Base-by-base conservation (phyloP, 2,113 vertebrate genomes). In the Cryptotis parvus region DNA sequence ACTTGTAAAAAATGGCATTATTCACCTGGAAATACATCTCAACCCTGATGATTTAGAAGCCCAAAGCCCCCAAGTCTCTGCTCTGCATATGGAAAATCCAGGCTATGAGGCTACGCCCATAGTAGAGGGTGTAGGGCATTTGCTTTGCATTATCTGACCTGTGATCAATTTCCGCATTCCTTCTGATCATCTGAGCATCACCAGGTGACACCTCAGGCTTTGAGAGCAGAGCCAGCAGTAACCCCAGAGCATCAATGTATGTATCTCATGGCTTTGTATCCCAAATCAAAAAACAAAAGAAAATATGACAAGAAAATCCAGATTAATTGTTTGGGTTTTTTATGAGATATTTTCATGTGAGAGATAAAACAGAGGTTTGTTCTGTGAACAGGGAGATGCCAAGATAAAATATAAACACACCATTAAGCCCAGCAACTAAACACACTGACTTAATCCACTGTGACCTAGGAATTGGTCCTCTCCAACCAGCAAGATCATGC, bases 321-420 rank as follows among this genome's bases (percentile, higher is more conserved):
- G 29, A 66, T 31, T 29, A 37, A 49, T 66, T 70, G 24, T 61
- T 65, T 78, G 20, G 11, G 4, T 39, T n/a, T 0, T 80, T 81
- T 88, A 24, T 66, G 66, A 29, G 63, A 39, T 39, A 69, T 75
- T 91, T 86, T 81, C 81, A 80, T n/a, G 9, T 35, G 22, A 90
- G 27, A 63, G 11, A 87, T 27, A 88, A 81, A 70, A 49, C 27
- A 68, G 18, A 72, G 45, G 45, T 12, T 58, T 77, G 0, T 81
- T 90, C 81, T 72, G 16, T n/a, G 14, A 3, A 35, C 35, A 31
- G 31, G 12, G 82, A 90, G 29, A 84, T 78, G 45, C 9, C 27
- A 1, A 65, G 63, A 91, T 89, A 41, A 43, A 69, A 69, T 37
- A 63, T 82, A n/a, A 52, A 52, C 49, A 9, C 5, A 37, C 22